These are phyloP conservation scores for Nemotelus pantherinus DNA, from an alignment of 2,888 invertebrate genomes.

Conservation along the genomic window DNA sequence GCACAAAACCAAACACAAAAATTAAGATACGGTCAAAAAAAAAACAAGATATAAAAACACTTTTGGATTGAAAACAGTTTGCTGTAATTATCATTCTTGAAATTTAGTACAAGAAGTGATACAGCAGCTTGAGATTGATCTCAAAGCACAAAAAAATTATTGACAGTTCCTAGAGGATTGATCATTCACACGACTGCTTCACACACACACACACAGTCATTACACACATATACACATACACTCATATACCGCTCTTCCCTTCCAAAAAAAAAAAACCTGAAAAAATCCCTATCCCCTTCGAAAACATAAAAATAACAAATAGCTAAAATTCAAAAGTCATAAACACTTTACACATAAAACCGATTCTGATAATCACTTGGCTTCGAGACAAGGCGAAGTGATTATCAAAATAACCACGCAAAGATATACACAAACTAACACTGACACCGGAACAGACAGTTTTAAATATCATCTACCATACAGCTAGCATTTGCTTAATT, in stretches of 20 bases:
- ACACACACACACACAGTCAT: neutral
- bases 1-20: slow-evolving; percentile 11
- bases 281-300: neutral
- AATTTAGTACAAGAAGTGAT: too few relatives aligned
- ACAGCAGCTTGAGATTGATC: too few relatives aligned
- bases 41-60: neutral
- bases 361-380: slow-evolving; percentile 44
- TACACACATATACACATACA: neutral
- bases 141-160: too few relatives aligned
- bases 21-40: slow-evolving; percentile 17
- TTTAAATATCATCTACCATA: slow-evolving; percentile 65
- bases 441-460: slow-evolving; percentile 67
- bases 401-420: slow-evolving; percentile 60
- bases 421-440: slow-evolving; percentile 60
- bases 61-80: slow-evolving; percentile 3
- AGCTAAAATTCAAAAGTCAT: neutral
- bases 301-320: neutral
- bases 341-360: neutral
- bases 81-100: too few relatives aligned
- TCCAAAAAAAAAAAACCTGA: neutral
- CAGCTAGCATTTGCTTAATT: slow-evolving; percentile 61
- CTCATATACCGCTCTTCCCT: neutral
- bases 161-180: too few relatives aligned
- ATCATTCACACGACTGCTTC: neutral
- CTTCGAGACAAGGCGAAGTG: slow-evolving; percentile 41